phyloP scores from a whole-genome alignment of 2,797 vertebrate genomes.

The Intellagama lesueurii region DNA sequence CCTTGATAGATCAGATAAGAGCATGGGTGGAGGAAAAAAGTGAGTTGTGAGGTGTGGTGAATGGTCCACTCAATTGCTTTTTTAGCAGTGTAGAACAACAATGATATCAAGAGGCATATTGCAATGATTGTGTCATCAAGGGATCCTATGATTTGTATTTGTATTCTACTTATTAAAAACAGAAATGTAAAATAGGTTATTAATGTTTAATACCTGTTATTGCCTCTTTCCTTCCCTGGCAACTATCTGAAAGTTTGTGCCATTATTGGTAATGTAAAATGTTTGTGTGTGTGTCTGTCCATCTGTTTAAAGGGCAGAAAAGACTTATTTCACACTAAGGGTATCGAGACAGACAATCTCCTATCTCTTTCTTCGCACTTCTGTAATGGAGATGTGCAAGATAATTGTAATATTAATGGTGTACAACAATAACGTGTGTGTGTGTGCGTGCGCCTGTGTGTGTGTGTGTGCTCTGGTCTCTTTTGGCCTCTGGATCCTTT shows the following conservation, averaged over 20 bases:
- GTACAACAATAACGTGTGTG: too few relatives aligned
- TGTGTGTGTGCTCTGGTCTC: too few relatives aligned
- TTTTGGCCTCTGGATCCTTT: too few relatives aligned
- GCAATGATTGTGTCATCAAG: not conserved
- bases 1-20: not conserved
- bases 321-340: not conserved
- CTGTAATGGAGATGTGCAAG: too few relatives aligned
- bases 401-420: too few relatives aligned
- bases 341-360: not conserved
- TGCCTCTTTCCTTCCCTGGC: not conserved
- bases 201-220: not conserved
- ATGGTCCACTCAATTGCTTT: not conserved
- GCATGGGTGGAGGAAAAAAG: not conserved
- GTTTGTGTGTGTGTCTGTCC: not conserved
- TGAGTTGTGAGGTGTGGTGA: too few relatives aligned
- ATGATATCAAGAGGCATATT: not conserved
- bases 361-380: not conserved
- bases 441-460: too few relatives aligned
- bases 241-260: not conserved
- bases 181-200: not conserved
- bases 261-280: not conserved
- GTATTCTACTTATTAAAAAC: not conserved
- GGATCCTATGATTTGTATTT: not conserved
- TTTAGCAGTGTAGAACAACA: not conserved
- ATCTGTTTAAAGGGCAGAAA: not conserved